phyloP scores from a whole-genome alignment of 2,888 invertebrate species.

The Cerastis rubricosa region DNA sequence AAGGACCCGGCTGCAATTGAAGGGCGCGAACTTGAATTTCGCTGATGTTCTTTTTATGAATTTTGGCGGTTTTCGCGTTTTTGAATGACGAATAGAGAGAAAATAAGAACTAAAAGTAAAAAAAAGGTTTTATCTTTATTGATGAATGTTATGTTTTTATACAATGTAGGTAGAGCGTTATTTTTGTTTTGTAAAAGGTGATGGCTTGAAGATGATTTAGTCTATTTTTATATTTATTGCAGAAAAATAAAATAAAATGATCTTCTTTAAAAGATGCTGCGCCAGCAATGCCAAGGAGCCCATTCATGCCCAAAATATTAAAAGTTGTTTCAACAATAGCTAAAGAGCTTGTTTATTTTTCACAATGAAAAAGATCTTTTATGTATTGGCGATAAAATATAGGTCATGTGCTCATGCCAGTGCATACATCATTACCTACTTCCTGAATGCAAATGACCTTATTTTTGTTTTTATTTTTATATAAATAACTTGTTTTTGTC shows the following conservation, averaged over 20 bases:
- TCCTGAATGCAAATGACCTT: constrained; percentile 76
- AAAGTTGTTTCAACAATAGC: constrained; percentile 16
- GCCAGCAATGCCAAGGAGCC: not conserved
- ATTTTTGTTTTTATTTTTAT: constrained; percentile 70
- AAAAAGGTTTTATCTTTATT: not conserved
- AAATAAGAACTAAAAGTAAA: not conserved
- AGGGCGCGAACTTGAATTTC: constrained; percentile 77
- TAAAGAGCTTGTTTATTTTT: not conserved
- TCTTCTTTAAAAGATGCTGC: no score
- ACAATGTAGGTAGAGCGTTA: not conserved
- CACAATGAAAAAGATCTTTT: constrained; percentile 27
- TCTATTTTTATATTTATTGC: not conserved
- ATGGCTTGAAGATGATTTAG: not conserved
- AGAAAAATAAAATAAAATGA: not conserved
- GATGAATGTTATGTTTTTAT: not conserved
- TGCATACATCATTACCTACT: constrained; percentile 64
- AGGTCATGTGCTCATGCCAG: constrained; percentile 45
- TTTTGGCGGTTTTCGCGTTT: constrained; percentile 32
- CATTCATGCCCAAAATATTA: not conserved
- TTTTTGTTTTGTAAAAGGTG: not conserved
- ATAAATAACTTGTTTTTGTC: constrained; percentile 60
- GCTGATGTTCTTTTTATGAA: constrained; percentile 47
- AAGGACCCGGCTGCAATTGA: constrained; percentile 79
- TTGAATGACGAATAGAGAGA: not conserved
- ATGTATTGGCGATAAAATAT: constrained; percentile 53